Conservation (phyloP, 2,888 invertebrate genomes). For the Athrips mouffetella region DNA sequence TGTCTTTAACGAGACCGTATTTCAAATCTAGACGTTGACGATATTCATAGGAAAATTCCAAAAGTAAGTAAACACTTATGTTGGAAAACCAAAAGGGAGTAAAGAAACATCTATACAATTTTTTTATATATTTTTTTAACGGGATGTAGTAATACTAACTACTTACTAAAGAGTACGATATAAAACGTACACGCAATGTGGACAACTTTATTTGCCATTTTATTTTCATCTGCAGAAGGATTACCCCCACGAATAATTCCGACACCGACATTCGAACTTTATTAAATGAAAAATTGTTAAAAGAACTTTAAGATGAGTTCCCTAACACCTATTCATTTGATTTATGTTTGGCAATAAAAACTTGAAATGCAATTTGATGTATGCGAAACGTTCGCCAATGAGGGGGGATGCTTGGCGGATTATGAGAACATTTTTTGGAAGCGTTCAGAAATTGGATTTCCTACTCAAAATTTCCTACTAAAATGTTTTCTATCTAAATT, state of each 20-base stretch:
- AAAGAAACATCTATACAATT: too few relatives aligned
- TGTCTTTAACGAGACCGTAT: neutral
- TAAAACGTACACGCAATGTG: too few relatives aligned
- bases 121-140: neutral
- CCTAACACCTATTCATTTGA: conserved; percentile 50
- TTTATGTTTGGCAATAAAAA: conserved; percentile 44
- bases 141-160: too few relatives aligned
- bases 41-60: neutral
- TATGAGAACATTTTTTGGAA: conserved; percentile 3
- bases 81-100: too few relatives aligned
- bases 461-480: neutral
- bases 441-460: neutral
- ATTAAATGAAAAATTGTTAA: conserved; percentile 48
- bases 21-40: too few relatives aligned
- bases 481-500: neutral
- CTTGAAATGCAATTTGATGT: conserved; percentile 39
- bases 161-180: too few relatives aligned
- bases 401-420: conserved; percentile 4
- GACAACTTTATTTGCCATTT: too few relatives aligned
- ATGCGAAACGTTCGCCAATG: conserved; percentile 29
- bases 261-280: conserved; percentile 52
- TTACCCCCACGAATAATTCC: conserved; percentile 29
- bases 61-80: too few relatives aligned
- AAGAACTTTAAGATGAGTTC: conserved; percentile 50
- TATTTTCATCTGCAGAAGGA: too few relatives aligned